These are phyloP conservation scores for Sarcophaga caerulescens DNA, from an alignment of 2,888 invertebrate genomes.

Conservation along the genomic window DNA sequence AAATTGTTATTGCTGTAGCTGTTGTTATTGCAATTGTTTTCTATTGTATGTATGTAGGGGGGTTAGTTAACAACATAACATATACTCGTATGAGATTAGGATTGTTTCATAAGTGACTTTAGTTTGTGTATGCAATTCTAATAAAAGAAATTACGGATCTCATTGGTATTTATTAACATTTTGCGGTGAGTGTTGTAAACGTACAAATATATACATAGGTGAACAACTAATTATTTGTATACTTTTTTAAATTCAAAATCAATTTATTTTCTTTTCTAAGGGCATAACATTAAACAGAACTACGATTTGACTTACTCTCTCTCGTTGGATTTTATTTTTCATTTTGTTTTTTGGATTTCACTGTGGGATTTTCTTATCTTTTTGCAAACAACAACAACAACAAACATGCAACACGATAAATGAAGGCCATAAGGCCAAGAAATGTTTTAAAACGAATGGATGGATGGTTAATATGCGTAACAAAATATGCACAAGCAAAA, in stretches of 20 bases:
- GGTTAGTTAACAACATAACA: too few relatives aligned
- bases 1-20: conserved; percentile 39
- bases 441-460: conserved; percentile 17
- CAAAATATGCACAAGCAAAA: conserved; percentile 43
- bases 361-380: conserved; percentile 39
- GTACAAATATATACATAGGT: too few relatives aligned
- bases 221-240: too few relatives aligned
- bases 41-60: background rate
- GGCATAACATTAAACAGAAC: too few relatives aligned
- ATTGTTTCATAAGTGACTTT: conserved; percentile 39
- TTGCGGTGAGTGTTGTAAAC: background rate
- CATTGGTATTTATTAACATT: background rate
- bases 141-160: background rate
- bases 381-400: background rate
- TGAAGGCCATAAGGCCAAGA: conserved; percentile 64
- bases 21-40: conserved; percentile 31
- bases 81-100: conserved; percentile 38
- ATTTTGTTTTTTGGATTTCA: too few relatives aligned
- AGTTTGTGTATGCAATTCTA: background rate
- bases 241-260: too few relatives aligned
- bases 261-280: too few relatives aligned
- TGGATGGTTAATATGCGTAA: conserved; percentile 63
- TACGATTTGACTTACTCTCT: too few relatives aligned
- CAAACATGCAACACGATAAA: conserved; percentile 54
- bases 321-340: too few relatives aligned